Evolutionary conservation across 2,797 vertebrate genomes (phyloP), one percentile per base, ranked within the genome.

Genomic region (Periparus ater): DNA sequence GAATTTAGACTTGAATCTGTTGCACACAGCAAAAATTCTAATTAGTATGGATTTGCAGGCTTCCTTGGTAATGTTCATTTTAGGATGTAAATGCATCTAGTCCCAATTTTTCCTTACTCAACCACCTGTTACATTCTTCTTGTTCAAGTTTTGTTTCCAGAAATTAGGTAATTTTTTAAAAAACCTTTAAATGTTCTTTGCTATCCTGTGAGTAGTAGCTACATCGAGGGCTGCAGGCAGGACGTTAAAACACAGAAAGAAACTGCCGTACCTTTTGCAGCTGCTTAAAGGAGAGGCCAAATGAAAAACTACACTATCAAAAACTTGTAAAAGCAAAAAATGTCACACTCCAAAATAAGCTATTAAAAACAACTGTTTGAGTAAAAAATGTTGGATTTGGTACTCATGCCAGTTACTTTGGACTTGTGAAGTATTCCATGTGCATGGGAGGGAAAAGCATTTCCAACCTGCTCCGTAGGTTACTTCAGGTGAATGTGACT

Each of bases 401-500:
- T 53, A 29, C 30, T 82, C 2, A 2, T 12, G 55, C 6, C 5
- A n/a, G 2, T 70, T 57, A 15, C 6, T 83, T 45, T n/a, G 70
- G 40, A 45, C 12, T 8, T 29, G 27, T 44, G 25, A 47, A 27
- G 29, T 36, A 65, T 82, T 21, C 14, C 29, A 1, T 0, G 0
- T 13, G 6, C 27, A 2, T n/a, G 26, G 20, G 25, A 66, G 27
- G 16, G 38, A 48, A 54, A 63, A 36, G 18, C 7, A 9, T 71
- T 95, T 92, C 44, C 4, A 3, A 30, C 19, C 27, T 60, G 36
- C 55, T 67, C 27, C 2, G 3, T 4, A 11, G 36, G 17, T 73
- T n/a, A 15, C 47, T 58, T 79, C 7, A 62, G 22, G 36, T 18
- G 21, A 70, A 23, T 0, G 0, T 13, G 45, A 36, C 38, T 65